Evolutionary conservation across 2,888 invertebrate genomes (phyloP).

Genomic region (Microplitis deprimator): DNA sequence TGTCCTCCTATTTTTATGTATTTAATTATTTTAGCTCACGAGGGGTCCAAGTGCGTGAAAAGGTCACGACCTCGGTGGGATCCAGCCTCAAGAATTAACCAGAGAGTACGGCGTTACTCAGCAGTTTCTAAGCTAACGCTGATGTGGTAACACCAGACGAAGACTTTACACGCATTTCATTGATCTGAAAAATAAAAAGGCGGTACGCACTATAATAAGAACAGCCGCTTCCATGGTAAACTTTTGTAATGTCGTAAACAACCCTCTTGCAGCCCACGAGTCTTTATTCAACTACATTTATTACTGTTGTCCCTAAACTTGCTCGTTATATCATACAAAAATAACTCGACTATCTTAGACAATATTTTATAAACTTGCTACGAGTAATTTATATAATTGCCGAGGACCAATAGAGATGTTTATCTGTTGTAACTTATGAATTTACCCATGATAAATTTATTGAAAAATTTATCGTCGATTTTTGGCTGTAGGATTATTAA

Average conservation of each 20-base stretch:
- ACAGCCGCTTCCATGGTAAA: no score
- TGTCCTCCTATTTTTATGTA: background rate
- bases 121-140: background rate
- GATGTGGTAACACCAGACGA: background rate
- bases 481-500: background rate
- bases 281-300: background rate
- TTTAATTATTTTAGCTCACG: background rate
- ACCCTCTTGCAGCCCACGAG: background rate
- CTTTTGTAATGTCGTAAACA: background rate
- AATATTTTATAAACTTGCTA: background rate
- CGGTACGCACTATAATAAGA: no score
- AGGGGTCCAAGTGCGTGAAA: slow-evolving; percentile 13
- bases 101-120: background rate
- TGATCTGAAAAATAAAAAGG: background rate
- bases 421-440: background rate
- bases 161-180: background rate
- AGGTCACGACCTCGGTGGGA: background rate
- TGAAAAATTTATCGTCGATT: background rate
- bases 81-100: background rate
- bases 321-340: background rate
- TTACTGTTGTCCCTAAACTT: background rate
- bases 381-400: background rate
- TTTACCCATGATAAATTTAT: background rate
- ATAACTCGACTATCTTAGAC: background rate
- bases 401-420: background rate